phyloP scores from a whole-genome alignment of 2,888 invertebrate genomes.

The Lumbricus terrestris region DNA sequence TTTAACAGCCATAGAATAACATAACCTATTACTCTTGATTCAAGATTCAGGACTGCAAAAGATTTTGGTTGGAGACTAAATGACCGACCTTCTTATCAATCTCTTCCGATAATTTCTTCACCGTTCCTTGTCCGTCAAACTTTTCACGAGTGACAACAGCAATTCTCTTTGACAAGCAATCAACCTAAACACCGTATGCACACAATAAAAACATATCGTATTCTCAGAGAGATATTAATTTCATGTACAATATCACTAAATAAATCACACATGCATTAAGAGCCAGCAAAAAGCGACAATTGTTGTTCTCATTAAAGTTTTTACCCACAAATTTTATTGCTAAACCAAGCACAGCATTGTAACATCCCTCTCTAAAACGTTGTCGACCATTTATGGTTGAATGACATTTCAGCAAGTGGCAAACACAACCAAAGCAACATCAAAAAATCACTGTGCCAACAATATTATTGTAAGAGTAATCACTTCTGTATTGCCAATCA shows the following conservation, averaged over 20 bases:
- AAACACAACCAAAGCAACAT: not conserved
- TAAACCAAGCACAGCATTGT: not conserved
- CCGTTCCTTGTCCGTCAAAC: constrained; percentile 49
- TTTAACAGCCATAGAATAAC: no score
- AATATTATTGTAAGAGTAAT: not conserved
- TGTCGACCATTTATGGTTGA: not conserved
- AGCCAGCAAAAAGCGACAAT: not conserved
- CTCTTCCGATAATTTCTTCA: constrained; percentile 44
- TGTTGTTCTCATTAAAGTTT: not conserved
- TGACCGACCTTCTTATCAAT: constrained; percentile 44
- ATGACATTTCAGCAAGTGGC: not conserved
- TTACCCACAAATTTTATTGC: not conserved
- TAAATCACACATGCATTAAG: not conserved
- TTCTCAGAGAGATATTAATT: not conserved
- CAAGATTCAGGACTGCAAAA: no score
- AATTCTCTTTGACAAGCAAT: constrained; percentile 48
- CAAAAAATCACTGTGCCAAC: not conserved
- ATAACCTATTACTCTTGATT: no score
- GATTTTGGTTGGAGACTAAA: not conserved
- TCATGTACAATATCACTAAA: not conserved
- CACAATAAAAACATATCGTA: not conserved
- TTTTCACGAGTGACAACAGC: constrained; percentile 48
- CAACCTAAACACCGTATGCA: constrained; percentile 28
- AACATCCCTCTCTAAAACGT: no score
- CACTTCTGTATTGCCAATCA: not conserved